Percentiles rank a stretch among this genome's conserved stretches.
Evolutionary conservation across 2,797 vertebrate genomes (phyloP).

Genomic region (Falco naumanni): DNA sequence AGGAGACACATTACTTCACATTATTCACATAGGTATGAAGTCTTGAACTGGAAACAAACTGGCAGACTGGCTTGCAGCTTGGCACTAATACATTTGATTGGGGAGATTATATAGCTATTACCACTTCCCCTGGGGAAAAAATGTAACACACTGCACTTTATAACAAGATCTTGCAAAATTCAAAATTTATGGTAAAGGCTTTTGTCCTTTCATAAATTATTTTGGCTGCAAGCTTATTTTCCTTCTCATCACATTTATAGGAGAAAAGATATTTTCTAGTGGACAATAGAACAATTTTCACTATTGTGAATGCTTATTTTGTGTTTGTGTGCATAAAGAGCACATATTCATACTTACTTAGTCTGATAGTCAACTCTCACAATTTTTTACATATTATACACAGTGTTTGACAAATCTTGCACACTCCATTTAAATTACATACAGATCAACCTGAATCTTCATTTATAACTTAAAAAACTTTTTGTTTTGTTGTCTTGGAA

Average conservation of each 20-base stretch:
- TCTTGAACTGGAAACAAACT: background rate
- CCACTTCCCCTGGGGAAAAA: background rate
- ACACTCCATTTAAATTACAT: background rate
- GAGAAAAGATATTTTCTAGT: background rate
- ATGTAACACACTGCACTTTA: background rate
- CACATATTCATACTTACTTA: background rate
- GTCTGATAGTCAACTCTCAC: background rate
- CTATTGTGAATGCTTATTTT: background rate
- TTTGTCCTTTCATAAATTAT: background rate
- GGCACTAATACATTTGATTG: background rate
- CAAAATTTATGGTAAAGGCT: background rate
- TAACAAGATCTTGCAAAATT: background rate
- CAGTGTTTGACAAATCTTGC: background rate
- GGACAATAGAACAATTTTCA: background rate
- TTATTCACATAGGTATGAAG: background rate
- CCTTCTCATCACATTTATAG: background rate
- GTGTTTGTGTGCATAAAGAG: background rate
- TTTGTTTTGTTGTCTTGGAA: background rate
- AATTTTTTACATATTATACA: background rate
- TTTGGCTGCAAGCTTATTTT: background rate
- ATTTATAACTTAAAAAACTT: background rate
- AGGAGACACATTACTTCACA: background rate
- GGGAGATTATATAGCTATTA: background rate
- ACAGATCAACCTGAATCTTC: background rate
- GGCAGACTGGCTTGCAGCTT: background rate